Evolutionary conservation across 2,797 vertebrate species (phyloP), one percentile per base, ranked within the genome.

Genomic region (Pangasius djambal): DNA sequence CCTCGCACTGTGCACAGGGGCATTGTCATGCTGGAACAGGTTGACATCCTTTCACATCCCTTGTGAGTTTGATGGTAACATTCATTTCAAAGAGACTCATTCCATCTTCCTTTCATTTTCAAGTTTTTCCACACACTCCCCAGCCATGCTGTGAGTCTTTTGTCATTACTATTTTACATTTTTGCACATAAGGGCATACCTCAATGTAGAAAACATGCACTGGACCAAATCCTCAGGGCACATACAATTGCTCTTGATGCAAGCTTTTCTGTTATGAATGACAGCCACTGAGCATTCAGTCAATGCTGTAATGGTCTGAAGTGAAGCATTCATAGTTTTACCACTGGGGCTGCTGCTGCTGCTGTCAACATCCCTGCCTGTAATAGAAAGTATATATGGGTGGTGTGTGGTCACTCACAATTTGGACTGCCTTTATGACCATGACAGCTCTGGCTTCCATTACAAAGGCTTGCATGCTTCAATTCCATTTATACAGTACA

Each of bases 261-360:
- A 65, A n/a, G 28, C 10, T 65, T 69, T 15, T 69, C 67, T 69
- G 13, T 69, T 69, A 69, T 34, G 15, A 69, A 69, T 34, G 5
- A 81, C 37, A 55, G 57, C 44, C 48, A 65, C 31, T 72, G 84
- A 72, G 50, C 67, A 37, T 67, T 40, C 70, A 61, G 75, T 74
- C 59, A 86, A 85, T 78, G 31, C 18, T 78, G 55, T 25, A 55
- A 85, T 55, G 16, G 28, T 70, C 55, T 72, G 50, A 72, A 67
- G 31, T 28, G 12, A 50, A 55, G 48, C 18, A 70, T 69, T 63
- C 37, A 40, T 9, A 70, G 83, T 69, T 72, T 69, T 72, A 70
- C 65, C 34, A 48, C 61, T 65, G 22, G 40, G 25, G 82, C n/a
- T n/a, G 37, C 37, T 40, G 37, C 44, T 65, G n/a, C 48, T 70